Evolutionary conservation across 2,113 vertebrate species (phyloP).

Genomic region (Microtus ochrogaster): DNA sequence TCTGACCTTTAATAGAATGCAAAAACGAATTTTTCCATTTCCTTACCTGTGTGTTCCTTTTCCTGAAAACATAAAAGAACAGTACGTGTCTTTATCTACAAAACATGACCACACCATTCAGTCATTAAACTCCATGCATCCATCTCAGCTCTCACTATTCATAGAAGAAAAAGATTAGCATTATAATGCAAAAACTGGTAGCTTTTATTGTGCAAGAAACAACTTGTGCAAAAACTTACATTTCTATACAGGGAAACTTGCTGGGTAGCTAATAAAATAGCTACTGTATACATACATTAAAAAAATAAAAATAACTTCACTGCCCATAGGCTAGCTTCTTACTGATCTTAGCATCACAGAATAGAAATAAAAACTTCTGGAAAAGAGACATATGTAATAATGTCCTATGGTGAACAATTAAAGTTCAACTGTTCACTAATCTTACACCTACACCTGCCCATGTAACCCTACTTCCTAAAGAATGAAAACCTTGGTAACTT

Average conservation of each 20-base stretch:
- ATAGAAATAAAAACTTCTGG: background rate
- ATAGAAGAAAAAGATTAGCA: conserved; percentile 5
- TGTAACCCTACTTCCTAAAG: conserved; percentile 25
- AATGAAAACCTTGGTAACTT: conserved; percentile 12
- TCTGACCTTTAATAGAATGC: background rate
- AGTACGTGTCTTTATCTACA: conserved; percentile 29
- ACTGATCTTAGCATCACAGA: background rate
- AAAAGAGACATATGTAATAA: conserved; percentile 30
- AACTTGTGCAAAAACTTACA: conserved; percentile 37
- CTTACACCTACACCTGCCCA: background rate
- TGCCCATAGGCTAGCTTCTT: conserved; percentile 29
- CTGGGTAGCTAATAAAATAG: conserved; percentile 28
- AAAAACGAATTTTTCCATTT: conserved; percentile 33
- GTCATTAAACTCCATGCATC: conserved; percentile 43
- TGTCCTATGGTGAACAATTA: background rate
- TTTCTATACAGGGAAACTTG: background rate
- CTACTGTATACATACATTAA: background rate
- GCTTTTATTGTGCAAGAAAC: conserved; percentile 70
- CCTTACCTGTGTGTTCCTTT: background rate
- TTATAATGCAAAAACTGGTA: conserved; percentile 55
- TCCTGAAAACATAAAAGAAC: conserved; percentile 22
- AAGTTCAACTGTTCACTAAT: background rate
- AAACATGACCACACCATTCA: conserved; percentile 28
- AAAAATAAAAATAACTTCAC: background rate
- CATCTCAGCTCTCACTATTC: conserved; percentile 21